phyloP scores from a whole-genome alignment of 2,797 vertebrate species.

The Galago senegalensis region DNA sequence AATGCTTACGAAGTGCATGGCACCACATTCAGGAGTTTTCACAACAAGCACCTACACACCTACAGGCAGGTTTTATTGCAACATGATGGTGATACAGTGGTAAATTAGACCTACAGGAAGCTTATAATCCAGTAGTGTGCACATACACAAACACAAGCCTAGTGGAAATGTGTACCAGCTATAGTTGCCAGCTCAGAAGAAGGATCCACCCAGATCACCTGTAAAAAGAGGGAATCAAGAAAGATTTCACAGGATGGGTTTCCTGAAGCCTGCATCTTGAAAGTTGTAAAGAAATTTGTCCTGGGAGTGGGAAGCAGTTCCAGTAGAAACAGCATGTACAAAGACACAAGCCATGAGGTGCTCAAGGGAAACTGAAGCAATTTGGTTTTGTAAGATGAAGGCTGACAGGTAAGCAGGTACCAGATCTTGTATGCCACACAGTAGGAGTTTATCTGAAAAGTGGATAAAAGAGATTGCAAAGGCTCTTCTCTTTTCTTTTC shows the following conservation, averaged over 20 bases:
- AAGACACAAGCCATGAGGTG: not conserved
- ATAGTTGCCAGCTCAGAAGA: too few species aligned
- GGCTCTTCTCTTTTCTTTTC: not conserved
- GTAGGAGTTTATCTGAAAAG: not conserved
- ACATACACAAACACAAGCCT: too few species aligned
- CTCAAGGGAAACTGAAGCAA: not conserved
- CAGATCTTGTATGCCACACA: not conserved
- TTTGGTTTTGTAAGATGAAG: conserved; percentile 12
- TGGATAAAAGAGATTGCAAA: not conserved
- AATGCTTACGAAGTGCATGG: not conserved
- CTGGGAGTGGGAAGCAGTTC: not conserved
- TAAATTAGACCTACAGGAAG: too few species aligned
- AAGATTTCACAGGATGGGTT: not conserved
- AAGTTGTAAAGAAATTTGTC: conserved; percentile 33
- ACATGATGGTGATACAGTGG: not conserved
- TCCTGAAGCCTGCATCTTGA: not conserved
- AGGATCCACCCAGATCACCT: too few species aligned
- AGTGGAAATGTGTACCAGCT: too few species aligned
- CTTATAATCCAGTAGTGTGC: too few species aligned
- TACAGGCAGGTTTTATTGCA: not conserved
- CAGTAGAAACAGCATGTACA: not conserved
- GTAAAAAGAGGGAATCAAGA: too few species aligned
- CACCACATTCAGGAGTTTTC: not conserved
- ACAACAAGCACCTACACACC: not conserved
- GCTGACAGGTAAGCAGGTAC: not conserved